Evolutionary conservation across 2,113 vertebrate genomes (phyloP), one percentile per base, ranked within the genome.

Genomic region (Coptodon rendalli): DNA sequence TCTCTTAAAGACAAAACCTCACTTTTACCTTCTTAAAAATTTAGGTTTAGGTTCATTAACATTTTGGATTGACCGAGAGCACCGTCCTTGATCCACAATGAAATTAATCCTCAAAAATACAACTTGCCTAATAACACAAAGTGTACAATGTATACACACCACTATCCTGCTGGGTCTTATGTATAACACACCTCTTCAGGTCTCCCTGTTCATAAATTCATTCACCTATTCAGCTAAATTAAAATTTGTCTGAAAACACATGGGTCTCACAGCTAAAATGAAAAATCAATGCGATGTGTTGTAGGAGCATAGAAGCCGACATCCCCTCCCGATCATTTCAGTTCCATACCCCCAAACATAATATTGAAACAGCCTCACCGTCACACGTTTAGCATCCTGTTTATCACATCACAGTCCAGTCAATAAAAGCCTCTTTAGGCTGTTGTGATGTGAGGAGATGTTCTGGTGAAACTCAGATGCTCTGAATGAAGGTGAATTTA

Each of bases 271-370:
- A 14, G 82, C 61, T 5, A 48, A 81, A 90, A 56, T 36, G 19
- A 82, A 80, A 87, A 91, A 89, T 90, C 89, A 80, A 89, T 87
- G 48, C 5, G 12, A n/a, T 8, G 24, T 88, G 78, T 80, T 84
- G 81, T 86, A 56, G 82, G 19, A 34, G 73, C 50, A 63, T 86
- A 50, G 80, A 16, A 22, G 80, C 50, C n/a, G 3, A 9, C 50
- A 78, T 84, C 57, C 31, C 89, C 34, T 56, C 6, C 36, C 68
- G 34, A 36, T 50, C 61, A 61, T 54, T 85, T 54, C 24, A 53
- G 78, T 80, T 83, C 38, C 63, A 85, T 84, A 76, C 61, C 76
- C 59, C 14, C 9, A 79, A 82, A 84, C 78, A 56, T 6, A 14
- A 36, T 50, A 88, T 87, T 7, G 80, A 90, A 76, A 80, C 27